Percentiles rank a stretch among this genome's conserved stretches.
Evolutionary conservation across 2,113 vertebrate species (phyloP).

Genomic region (Saguinus imperator): DNA sequence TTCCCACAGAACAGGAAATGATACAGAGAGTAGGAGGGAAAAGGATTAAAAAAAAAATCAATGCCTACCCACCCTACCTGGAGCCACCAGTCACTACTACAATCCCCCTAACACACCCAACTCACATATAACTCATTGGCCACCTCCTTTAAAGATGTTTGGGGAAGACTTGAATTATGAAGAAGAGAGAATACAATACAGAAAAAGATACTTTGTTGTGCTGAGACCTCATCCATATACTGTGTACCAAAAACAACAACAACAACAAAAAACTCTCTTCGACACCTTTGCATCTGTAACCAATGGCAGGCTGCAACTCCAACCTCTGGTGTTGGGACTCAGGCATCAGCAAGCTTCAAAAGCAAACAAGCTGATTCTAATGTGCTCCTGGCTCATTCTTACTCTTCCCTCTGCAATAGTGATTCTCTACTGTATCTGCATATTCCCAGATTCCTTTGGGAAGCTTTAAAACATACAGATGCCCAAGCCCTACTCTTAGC

Average conservation of each 20-base stretch:
- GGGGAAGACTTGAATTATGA: neutral
- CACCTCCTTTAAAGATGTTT: neutral
- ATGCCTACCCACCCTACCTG: fast-evolving
- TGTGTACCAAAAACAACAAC: neutral
- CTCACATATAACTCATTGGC: neutral
- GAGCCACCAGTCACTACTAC: neutral
- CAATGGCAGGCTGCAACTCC: neutral
- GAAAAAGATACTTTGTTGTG: neutral
- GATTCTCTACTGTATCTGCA: neutral
- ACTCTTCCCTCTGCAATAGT: too few relatives aligned
- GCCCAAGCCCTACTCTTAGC: neutral
- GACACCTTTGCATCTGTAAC: neutral
- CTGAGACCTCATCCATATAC: neutral
- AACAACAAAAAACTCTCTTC: neutral
- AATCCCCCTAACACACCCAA: neutral
- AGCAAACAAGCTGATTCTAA: neutral
- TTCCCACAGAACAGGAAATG: neutral
- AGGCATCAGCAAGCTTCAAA: neutral
- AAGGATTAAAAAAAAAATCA: neutral
- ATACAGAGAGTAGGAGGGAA: neutral
- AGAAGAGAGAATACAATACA: neutral
- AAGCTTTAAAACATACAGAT: neutral
- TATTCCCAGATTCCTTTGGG: neutral
- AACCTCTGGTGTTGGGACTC: neutral
- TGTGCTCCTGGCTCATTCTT: neutral